Evolutionary conservation across 2,113 vertebrate genomes (phyloP), one percentile per base, ranked within the genome.

Genomic region (Amazona guildingii): DNA sequence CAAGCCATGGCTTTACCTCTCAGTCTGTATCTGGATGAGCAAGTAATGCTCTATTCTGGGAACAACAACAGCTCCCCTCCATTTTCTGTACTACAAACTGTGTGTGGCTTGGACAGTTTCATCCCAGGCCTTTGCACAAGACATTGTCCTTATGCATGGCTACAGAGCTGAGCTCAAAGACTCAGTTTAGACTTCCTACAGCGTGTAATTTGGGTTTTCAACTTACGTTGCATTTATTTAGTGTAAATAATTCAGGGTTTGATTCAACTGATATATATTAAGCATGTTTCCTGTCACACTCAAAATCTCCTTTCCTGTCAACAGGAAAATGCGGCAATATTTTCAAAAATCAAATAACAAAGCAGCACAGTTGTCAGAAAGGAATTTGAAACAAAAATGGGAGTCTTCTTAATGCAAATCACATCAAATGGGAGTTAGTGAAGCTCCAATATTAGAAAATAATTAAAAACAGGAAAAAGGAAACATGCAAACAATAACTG

Each of bases 381-480:
- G 81, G 25, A 83, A 81, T 55, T n/a, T 67, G 51, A 87, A 72
- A 87, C 37, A 31, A 94, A 95, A 92, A n/a, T 28, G 1, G 67
- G 10, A 9, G 31, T 28, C 13, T 59, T 37, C 75, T 94, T 80
- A 90, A 83, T 31, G 12, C 28, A 86, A 64, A 72, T 90, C 43
- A 72, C 80, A 94, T 46, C 21, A 89, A 70, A 41, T 31, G 35
- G 23, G 23, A 93, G 55, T 90, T 76, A 94, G 48, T n/a, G 61
- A 84, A 57, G 33, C 17, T 93, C 67, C 43, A 90, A 14, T 79
- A 87, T 66, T 75, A 92, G 84, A 94, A 95, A 96, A 76, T 83
- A 80, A 74, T 39, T 90, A 69, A 92, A 97, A 97, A 75, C 35
- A 95, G 87, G 72, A 94, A 95, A 94, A 95, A 93, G 77, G 55